Conservation (phyloP, 2,113 vertebrate species). For the Danionella cerebrum region DNA sequence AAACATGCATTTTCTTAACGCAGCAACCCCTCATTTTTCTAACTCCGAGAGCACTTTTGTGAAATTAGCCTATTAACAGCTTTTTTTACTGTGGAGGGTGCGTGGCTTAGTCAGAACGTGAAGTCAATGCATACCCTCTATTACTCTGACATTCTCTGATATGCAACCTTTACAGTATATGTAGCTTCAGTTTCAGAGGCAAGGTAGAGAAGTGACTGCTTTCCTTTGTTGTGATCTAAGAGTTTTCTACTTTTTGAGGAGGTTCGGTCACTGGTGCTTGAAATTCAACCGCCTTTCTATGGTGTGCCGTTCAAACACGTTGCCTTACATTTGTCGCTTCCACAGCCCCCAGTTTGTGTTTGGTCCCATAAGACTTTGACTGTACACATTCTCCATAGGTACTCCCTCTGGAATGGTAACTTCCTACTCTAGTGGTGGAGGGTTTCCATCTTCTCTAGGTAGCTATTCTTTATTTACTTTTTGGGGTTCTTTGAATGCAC, state of each 20-base stretch:
- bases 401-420: conserved; percentile 65
- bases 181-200: conserved; percentile 15
- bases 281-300: conserved; percentile 4
- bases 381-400: conserved; percentile 51
- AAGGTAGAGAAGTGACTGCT: conserved; percentile 10
- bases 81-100: too few species aligned
- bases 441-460: conserved; percentile 69
- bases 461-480: conserved; percentile 33
- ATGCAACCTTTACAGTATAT: background rate
- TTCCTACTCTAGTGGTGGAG: conserved; percentile 67
- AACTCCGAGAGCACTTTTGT: too few species aligned
- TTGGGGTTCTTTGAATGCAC: conserved; percentile 18
- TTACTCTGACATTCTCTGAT: conserved; percentile 6
- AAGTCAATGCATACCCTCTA: too few species aligned
- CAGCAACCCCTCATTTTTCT: too few species aligned
- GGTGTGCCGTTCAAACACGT: conserved; percentile 8
- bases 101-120: too few species aligned
- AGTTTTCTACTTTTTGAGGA: conserved; percentile 6
- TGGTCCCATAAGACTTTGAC: conserved; percentile 25
- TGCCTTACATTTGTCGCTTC: background rate
- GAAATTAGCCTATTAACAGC: too few species aligned
- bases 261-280: conserved; percentile 3
- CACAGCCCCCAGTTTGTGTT: conserved; percentile 16
- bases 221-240: background rate
- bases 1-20: too few species aligned